phyloP scores from a whole-genome alignment of 2,113 vertebrate species.

The Pontoporia blainvillei region DNA sequence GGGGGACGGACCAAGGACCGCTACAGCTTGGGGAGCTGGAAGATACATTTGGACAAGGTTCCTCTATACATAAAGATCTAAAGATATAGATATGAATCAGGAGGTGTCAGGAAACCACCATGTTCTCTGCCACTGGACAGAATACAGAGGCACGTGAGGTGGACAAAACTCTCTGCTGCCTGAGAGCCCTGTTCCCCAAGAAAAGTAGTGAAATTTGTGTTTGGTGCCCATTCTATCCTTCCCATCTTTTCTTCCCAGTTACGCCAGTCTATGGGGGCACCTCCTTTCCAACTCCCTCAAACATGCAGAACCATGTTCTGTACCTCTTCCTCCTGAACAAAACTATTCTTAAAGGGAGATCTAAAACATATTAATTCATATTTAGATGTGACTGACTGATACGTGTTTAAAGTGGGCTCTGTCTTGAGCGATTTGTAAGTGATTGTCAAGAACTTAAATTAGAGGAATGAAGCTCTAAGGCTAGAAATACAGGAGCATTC shows the following conservation, averaged over 20 bases:
- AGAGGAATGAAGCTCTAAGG: neutral
- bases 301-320: neutral
- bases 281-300: neutral
- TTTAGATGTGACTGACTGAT: neutral
- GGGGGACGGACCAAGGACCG: neutral
- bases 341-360: neutral
- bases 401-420: neutral
- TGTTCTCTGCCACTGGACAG: neutral
- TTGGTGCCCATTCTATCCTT: neutral
- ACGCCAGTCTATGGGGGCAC: neutral
- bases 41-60: neutral
- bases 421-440: neutral
- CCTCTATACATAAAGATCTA: neutral
- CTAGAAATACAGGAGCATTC: neutral
- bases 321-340: neutral
- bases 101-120: neutral
- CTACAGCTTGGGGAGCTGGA: neutral
- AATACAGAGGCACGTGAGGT: neutral
- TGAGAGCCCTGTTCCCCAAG: neutral
- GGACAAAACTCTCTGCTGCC: neutral
- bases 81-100: neutral
- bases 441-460: neutral
- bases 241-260: neutral
- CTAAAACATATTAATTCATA: neutral
- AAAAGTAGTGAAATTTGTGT: neutral